These are phyloP conservation scores for Catharus fuscescens DNA, from an alignment of 2,113 vertebrate species.

Conservation along the genomic window DNA sequence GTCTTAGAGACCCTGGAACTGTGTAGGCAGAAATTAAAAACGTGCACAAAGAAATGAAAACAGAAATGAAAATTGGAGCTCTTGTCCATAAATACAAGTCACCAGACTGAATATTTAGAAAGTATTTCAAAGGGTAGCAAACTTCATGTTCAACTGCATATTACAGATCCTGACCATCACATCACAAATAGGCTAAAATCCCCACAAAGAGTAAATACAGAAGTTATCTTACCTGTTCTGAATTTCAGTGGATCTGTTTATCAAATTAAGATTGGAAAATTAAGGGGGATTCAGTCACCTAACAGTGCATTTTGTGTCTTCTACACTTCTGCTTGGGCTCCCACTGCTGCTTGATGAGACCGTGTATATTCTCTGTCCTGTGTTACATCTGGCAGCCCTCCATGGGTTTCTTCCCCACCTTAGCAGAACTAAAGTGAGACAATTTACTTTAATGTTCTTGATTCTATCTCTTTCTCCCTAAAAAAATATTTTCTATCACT, in stretches of 20 bases:
- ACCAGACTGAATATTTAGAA: not conserved
- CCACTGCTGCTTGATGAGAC: not conserved
- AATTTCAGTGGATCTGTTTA: not conserved
- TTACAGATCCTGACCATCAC: not conserved
- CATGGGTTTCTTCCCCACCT: not conserved
- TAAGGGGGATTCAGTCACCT: not conserved
- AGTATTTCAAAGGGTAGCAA: not conserved
- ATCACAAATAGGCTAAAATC: not conserved
- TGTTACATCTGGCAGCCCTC: not conserved
- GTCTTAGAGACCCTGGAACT: not conserved
- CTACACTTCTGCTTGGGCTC: not conserved
- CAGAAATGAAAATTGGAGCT: not conserved
- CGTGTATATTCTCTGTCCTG: not conserved
- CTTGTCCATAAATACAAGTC: not conserved
- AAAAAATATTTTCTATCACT: not conserved
- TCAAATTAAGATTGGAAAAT: not conserved
- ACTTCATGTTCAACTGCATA: not conserved
- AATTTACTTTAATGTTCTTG: not conserved
- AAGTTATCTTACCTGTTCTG: not conserved
- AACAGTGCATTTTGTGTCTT: not conserved
- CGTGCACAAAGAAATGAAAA: not conserved
- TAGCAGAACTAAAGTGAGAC: not conserved
- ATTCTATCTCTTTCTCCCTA: not conserved
- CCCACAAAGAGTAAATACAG: not conserved
- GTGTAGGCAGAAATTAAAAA: not conserved